Conservation (phyloP, 92 coral and sea anemone species). For the Palythoa caribaeorum region DNA sequence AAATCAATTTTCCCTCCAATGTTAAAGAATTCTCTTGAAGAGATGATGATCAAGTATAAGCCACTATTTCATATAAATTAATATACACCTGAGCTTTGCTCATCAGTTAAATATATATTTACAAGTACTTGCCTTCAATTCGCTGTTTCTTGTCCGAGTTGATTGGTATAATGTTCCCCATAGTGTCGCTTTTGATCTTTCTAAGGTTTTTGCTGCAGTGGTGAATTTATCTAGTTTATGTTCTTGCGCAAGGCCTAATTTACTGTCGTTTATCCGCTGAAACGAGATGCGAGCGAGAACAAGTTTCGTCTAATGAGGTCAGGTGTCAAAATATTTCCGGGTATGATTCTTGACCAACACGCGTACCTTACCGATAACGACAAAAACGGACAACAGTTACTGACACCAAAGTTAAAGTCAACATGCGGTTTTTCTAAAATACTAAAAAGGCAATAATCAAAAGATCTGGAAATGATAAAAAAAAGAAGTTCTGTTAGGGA, state of each 20-base stretch:
- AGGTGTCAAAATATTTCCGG: not conserved
- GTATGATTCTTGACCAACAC: not conserved
- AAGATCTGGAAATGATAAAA: not conserved
- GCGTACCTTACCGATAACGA: not conserved
- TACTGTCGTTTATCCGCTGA: constrained; percentile 17
- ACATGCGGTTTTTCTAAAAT: not conserved
- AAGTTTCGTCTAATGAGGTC: not conserved
- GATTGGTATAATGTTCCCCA: constrained; percentile 88
- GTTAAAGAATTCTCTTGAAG: no score
- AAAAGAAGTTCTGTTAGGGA: not conserved
- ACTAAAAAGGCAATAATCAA: not conserved
- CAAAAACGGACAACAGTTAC: not conserved
- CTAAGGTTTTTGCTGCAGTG: not conserved
- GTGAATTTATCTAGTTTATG: not conserved
- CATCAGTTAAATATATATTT: not conserved
- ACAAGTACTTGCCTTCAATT: constrained; percentile 76
- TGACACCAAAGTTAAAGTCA: not conserved
- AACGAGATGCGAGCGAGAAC: constrained; percentile 16
- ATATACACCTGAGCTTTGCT: no score
- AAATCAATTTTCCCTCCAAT: no score
- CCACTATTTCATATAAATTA: no score
- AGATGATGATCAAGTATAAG: no score
- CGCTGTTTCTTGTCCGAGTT: constrained; percentile 79
- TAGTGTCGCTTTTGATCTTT: not conserved
- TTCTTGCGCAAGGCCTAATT: constrained; percentile 3